These are phyloP conservation scores for Siniperca chuatsi DNA, from an alignment of 2,113 vertebrate genomes.

Conservation along the genomic window DNA sequence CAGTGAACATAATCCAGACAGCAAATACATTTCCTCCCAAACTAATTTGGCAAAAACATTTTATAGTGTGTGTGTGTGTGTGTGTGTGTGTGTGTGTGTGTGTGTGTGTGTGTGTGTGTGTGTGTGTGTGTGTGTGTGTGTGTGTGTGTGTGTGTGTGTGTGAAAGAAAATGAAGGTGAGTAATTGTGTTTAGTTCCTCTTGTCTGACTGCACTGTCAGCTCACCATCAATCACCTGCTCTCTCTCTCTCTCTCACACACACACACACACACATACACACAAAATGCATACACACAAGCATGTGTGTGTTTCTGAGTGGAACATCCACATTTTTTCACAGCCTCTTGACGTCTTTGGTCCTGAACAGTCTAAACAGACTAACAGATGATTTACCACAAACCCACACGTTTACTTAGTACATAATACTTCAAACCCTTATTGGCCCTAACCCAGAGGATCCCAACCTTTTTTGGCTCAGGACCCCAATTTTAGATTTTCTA, in stretches of 20 bases:
- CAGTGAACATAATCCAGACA: too few relatives aligned
- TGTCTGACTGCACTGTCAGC: conserved; percentile 40
- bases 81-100: too few relatives aligned
- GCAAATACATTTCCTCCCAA: too few relatives aligned
- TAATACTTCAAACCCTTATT: background rate
- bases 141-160: conserved; percentile 29
- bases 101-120: too few relatives aligned
- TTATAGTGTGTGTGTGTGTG: too few relatives aligned
- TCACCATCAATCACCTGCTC: conserved; percentile 47
- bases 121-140: background rate
- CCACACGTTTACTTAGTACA: background rate
- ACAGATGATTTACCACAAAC: background rate
- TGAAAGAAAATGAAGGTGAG: conserved; percentile 35
- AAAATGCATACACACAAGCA: background rate
- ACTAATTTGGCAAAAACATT: too few relatives aligned
- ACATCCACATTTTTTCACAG: conserved; percentile 1
- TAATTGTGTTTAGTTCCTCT: conserved; percentile 43
- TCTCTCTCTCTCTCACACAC: background rate
- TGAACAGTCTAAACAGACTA: background rate
- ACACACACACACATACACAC: background rate
- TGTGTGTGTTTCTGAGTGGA: background rate
- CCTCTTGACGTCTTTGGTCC: background rate
- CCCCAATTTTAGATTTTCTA: background rate
- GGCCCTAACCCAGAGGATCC: too few relatives aligned
- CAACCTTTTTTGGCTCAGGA: too few relatives aligned